Evolutionary conservation across 92 coral and sea anemone genomes (phyloP), one percentile per base, ranked within the genome.

Genomic region (Desmophyllum pertusum): DNA sequence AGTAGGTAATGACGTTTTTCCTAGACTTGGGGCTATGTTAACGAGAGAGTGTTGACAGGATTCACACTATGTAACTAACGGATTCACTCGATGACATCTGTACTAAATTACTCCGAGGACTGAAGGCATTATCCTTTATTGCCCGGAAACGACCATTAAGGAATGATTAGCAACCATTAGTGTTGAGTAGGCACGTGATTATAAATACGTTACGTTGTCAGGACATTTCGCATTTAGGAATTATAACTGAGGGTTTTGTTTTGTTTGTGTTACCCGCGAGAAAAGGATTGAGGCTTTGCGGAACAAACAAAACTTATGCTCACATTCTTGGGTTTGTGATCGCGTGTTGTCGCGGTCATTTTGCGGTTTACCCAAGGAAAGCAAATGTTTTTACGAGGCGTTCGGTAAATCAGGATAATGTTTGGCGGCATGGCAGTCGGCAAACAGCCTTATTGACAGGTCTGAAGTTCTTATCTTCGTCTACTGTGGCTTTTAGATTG

Each of bases 351-450:
- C 23, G 42, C 43, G 30, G 74, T 43, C 69, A 7, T 36, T 43
- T 50, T 80, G 84, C 75, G 84, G 84, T 80, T 66, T 51, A 80
- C 84, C 73, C 77, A 67, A 39, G 11, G 7, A 21, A 18, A 23
- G 83, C 46, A 64, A 67, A 43, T 80, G 63, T 68, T 80, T 67
- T 48, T 33, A 50, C 5, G 63, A 52, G 48, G 75, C 43, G 33
- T 11, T 36, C 35, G 38, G 50, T 37, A 61, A 50, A 80, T 27
- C 35, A 39, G 75, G 75, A 67, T 80, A 46, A 80, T 55, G 73
- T 23, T 42, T 33, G 66, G 84, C 84, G 84, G 84, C 84, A 67
- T 77, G 84, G 84, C 84, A 67, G 76, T 68, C 64, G 39, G 15
- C 39, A 80, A 68, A 80, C 84, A 68, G 21, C 19, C 76, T 29